A percentile compares a stretch with the other conserved stretches of the same genome.
Evolutionary conservation across 2,888 invertebrate genomes (phyloP).

Genomic region (Candidula unifasciata): DNA sequence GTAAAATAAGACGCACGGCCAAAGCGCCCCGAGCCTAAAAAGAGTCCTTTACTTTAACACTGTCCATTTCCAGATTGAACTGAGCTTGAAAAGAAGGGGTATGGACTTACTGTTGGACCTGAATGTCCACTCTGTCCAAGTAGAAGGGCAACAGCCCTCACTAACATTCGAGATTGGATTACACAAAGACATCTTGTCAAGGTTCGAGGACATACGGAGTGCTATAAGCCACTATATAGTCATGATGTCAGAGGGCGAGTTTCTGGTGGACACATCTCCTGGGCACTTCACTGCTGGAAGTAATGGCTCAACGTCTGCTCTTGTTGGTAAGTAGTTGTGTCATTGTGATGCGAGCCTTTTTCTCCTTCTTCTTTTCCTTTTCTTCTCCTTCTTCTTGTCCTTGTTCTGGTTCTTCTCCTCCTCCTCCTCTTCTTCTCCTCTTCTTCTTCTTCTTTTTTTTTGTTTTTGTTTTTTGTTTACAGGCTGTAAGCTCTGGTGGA

Average conservation of each 20-base stretch:
- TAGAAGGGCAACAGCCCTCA: constrained; percentile 10
- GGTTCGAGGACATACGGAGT: background rate
- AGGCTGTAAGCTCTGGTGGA: too few species aligned
- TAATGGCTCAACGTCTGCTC: constrained; percentile 22
- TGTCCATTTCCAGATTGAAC: constrained; percentile 26
- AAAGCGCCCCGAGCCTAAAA: too few species aligned
- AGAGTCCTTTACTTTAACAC: too few species aligned
- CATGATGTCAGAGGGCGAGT: constrained; percentile 17
- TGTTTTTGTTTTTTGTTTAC: too few species aligned
- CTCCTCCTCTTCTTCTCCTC: background rate
- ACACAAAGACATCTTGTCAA: constrained; percentile 17
- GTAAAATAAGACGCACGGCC: too few species aligned
- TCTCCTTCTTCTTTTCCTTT: too few species aligned
- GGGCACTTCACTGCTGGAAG: background rate
- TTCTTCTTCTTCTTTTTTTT: background rate
- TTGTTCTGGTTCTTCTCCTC: too few species aligned
- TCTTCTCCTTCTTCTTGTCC: background rate
- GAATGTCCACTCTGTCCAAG: constrained; percentile 34
- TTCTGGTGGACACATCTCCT: background rate
- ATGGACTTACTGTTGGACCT: constrained; percentile 9
- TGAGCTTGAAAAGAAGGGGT: constrained; percentile 7
- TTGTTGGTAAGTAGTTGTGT: constrained; percentile 28
- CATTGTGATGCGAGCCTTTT: background rate
- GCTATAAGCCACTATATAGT: background rate
- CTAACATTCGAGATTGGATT: constrained; percentile 32